phyloP scores from a whole-genome alignment of 2,113 vertebrate genomes.

The Heloderma charlesbogerti region DNA sequence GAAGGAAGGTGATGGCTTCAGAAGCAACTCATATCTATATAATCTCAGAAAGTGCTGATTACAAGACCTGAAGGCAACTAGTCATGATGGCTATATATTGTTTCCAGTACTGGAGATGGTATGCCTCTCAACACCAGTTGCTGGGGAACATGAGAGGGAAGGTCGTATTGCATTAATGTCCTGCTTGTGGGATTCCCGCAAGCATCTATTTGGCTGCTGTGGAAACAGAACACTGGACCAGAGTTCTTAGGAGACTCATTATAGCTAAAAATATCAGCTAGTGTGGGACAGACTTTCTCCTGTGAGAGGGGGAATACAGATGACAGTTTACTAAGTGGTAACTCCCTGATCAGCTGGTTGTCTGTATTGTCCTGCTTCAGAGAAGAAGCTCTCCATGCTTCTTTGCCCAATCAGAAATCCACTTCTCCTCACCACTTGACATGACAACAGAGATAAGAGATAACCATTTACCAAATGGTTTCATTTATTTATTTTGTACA shows the following conservation, averaged over 20 bases:
- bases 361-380: background rate
- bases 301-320: background rate
- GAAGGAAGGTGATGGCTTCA: background rate
- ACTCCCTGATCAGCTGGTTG: background rate
- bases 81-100: too few species aligned
- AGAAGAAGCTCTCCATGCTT: background rate
- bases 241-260: background rate
- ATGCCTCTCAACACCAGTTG: too few species aligned
- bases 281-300: background rate
- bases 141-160: too few species aligned
- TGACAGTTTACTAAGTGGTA: background rate
- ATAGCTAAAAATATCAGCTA: background rate
- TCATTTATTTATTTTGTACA: background rate
- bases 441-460: background rate
- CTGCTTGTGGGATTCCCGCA: too few species aligned
- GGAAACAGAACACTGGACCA: too few species aligned
- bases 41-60: background rate
- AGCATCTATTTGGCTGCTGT: too few species aligned
- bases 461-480: background rate
- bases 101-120: too few species aligned
- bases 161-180: too few species aligned
- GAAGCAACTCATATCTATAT: background rate
- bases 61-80: background rate
- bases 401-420: background rate
- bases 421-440: background rate